Base-by-base conservation (phyloP, 2,888 invertebrate genomes). In the Idaea aversata region DNA sequence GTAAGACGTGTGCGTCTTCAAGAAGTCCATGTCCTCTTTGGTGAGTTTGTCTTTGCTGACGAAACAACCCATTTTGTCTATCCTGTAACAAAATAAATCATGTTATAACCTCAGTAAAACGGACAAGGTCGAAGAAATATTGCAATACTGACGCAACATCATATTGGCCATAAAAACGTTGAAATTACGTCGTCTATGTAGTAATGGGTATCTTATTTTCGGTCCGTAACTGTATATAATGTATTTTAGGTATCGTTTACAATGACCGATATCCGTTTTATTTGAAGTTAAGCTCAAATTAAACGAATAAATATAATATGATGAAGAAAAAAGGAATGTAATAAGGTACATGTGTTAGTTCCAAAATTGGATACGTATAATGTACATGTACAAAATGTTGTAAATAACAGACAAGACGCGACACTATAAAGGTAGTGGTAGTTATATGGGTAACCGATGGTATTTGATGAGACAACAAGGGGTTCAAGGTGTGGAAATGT, bases 11-110 rank as follows among this genome's bases (percentile, higher is more conserved):
- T 99, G 98, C 75, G 97, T 96, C 93, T 99, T 99, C 78, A 99
- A 95, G 93, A 99, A 99, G 86, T 99, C 98, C 96, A 99, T 97
- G 88, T 99, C 99, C 93, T 99, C 99, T 93, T 99, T 98, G 85
- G 98, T 98, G 82, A 99, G 94, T 90, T 98, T 98, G 93, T 98
- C 98, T 94, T 98, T 98, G 94, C 98, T 98, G 87, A 97, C 97
- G 88, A 98, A 97, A 93, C 98, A 98, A 84, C 98, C 98, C 98
- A 98, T 98, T 88, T 85, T 89, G 76, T 47, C 69, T 70, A 73
- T 25, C 25, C 92, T 92, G 84, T 16, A 91, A 91, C 86, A 88
- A 90, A 65, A 69, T n/a, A 77, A 72, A 75, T 62, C 62, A 65
- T 5, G 61, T 16, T 57, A 47, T 47, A 34, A 61, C 2, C 34